A percentile compares a stretch with the other conserved stretches of the same genome.
Evolutionary conservation across 2,888 invertebrate genomes (phyloP).

Genomic region (Calameuta idolon): DNA sequence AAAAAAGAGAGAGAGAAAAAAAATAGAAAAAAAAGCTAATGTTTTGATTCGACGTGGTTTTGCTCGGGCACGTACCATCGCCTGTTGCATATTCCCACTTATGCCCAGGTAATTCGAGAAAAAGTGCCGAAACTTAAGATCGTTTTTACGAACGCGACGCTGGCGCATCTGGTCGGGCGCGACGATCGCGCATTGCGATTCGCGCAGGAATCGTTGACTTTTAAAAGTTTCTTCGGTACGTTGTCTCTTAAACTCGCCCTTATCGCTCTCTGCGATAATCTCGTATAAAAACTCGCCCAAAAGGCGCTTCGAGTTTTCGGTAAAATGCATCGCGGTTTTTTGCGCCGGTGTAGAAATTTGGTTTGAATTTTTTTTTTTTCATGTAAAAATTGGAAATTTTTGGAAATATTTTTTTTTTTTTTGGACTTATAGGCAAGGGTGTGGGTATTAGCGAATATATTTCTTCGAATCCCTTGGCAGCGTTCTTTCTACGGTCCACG

Average conservation of each 20-base stretch:
- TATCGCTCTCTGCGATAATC: background rate
- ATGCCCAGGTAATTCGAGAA: slow-evolving; percentile 33
- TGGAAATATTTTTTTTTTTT: no score
- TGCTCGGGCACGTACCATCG: background rate
- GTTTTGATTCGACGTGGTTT: slow-evolving; percentile 31
- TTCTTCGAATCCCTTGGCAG: background rate
- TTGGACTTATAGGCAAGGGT: no score
- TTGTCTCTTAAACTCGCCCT: slow-evolving; percentile 45
- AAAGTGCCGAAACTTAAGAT: slow-evolving; percentile 37
- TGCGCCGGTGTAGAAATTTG: background rate
- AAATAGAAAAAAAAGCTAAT: slow-evolving; percentile 32
- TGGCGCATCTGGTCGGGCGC: slow-evolving; percentile 26
- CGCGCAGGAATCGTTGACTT: slow-evolving; percentile 31
- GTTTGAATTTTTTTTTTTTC: background rate
- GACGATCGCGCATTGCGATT: slow-evolving; percentile 11
- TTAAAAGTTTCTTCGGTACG: slow-evolving; percentile 22
- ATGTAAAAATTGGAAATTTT: background rate
- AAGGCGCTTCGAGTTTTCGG: background rate
- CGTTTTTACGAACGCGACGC: slow-evolving; percentile 35
- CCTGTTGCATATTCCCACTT: background rate
- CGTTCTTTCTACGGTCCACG: background rate
- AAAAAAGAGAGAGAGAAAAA: background rate
- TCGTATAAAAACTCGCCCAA: background rate
- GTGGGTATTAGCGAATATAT: background rate
- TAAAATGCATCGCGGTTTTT: background rate